Evolutionary conservation across 2,888 invertebrate genomes (phyloP), one percentile per base, ranked within the genome.

Genomic region (Chaetogeoica ovagalla): DNA sequence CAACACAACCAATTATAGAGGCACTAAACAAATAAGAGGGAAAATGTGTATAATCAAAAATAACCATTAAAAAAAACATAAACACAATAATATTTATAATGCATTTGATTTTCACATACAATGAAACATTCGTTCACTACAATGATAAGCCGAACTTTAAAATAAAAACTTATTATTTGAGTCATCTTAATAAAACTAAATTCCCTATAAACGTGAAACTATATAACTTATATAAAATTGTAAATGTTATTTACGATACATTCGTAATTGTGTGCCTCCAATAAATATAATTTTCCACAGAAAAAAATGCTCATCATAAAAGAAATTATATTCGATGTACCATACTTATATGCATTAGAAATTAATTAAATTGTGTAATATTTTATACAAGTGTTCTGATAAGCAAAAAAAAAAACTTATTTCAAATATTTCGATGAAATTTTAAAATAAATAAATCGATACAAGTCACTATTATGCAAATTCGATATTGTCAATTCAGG

Each of bases 401-500:
- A 23, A 62, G 23, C 21, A 65, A 65, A 55, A 8, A 52, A 70
- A 55, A 52, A 30, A 62, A 21, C 21, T 62, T 37, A 43, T 48
- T 73, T 7, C n/a, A 66, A 43, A 39, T 57, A 43, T 30, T 39
- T 21, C 9, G 43, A 17, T 65, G 39, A 37, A 52, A 5, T 30
- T 48, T 66, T 48, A 72, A 63, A 57, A 75, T 75, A 52, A 30
- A 59, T 43, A 65, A 11, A 75, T 48, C 19, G 55, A 59, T 2
- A 75, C 11, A 43, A 48, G 39, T 66, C 39, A n/a, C 21, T 7
- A 66, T 30, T 23, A 48, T 15, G 19, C 8, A 75, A 59, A 76
- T 59, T 76, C 57, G 68, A 68, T 59, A 74, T 63, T 59, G 68
- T 68, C 23, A 75, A 59, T 68, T 59, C 75, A 76, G 75, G 75